phyloP scores from a whole-genome alignment of 64 coral and sea anemone species.

The Astreopora myriophthalma region DNA sequence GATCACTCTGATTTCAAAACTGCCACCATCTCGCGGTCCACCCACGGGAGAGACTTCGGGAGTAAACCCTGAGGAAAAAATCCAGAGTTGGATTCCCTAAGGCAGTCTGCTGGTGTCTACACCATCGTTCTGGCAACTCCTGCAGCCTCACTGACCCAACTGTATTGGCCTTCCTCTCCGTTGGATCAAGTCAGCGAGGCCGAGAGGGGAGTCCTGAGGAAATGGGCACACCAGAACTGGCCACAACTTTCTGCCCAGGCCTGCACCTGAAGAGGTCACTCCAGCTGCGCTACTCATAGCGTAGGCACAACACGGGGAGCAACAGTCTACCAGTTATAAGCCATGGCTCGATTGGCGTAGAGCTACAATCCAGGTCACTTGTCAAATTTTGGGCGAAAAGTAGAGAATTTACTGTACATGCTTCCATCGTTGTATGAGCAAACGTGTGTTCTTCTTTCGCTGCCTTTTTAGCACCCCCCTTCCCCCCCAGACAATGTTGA shows the following conservation, averaged over 20 bases:
- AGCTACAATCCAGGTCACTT: conserved; percentile 24
- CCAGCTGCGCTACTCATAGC: conserved; percentile 6
- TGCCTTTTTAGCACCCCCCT: too few relatives aligned
- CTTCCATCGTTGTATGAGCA: too few relatives aligned
- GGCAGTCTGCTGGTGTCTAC: neutral
- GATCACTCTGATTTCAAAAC: too few relatives aligned
- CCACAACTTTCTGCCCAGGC: neutral
- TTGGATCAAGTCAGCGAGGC: neutral
- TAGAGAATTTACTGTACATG: too few relatives aligned
- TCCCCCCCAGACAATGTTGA: too few relatives aligned
- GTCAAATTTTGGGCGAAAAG: conserved; percentile 25
- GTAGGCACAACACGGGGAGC: conserved; percentile 47
- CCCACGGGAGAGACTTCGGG: too few relatives aligned
- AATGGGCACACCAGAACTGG: too few relatives aligned
- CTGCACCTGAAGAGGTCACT: conserved; percentile 65
- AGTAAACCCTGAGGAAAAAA: neutral
- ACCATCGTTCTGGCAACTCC: neutral
- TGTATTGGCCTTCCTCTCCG: neutral
- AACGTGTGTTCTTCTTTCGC: too few relatives aligned
- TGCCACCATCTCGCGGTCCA: too few relatives aligned
- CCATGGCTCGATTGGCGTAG: conserved; percentile 54
- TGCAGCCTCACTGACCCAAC: neutral
- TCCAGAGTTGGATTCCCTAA: neutral
- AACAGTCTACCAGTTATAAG: conserved; percentile 63
- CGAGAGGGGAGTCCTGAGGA: neutral